Base-by-base conservation (phyloP, 2,797 vertebrate genomes). In the Sternotherus odoratus region DNA sequence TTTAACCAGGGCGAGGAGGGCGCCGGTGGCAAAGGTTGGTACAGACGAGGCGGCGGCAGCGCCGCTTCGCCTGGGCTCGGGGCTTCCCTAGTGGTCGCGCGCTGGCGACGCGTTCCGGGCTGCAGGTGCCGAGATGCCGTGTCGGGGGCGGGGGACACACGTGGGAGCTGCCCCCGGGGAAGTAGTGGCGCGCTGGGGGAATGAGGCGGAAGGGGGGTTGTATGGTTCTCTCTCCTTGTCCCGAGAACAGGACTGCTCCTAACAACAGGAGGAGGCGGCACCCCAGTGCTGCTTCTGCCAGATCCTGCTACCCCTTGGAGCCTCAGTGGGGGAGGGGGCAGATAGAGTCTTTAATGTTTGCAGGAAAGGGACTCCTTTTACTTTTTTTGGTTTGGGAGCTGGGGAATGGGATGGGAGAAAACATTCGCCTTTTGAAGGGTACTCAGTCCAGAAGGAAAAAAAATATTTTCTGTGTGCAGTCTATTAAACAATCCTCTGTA, bases 1-100 rank as follows among this genome's bases (percentile, higher is more conserved):
- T 99, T 98, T 97, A 98, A 98, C 97, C 98, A 98, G 97, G 97
- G 97, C 93, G 97, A 97, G 80, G 97, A 98, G 93, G 95, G 96
- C 66, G 86, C 85, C 83, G 84, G 93, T 92, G 87, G 94, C 91
- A 94, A 97, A 98, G 98, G 98, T 98, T 96, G 97, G 72, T 75
- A 48, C 11, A 53, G 84, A n/a, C 36, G 36, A 46, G 4, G 53
- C 77, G 19, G 21, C 82, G 7, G 57, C 66, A 5, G 36, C 6
- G 6, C 13, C 1, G 19, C 66, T 39, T 24, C 11, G 19, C 66
- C 82, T 3, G 28, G n/a, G 36, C 53, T 79, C 39, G 3, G 74
- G 24, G 46, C 10, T 12, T 7, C 6, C 33, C 33, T 30, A 2
- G 10, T 4, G 8, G 51, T 10, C 23, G 53, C 6, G 3, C 36